These are phyloP conservation scores for Callinectes sapidus DNA, from an alignment of 2,888 invertebrate genomes.

Conservation along the genomic window DNA sequence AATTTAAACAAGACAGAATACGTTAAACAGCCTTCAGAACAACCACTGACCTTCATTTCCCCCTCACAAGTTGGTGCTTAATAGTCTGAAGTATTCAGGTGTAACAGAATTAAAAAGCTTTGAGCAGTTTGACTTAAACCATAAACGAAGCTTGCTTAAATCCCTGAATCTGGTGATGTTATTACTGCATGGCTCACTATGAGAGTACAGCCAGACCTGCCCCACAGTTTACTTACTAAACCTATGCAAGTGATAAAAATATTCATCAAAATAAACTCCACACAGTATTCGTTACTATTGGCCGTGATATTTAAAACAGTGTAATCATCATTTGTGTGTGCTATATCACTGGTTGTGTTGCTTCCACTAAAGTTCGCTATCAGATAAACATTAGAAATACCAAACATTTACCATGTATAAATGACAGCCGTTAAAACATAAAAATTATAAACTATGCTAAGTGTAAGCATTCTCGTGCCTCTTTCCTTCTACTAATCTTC, in stretches of 20 bases:
- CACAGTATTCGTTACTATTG: slow-evolving; percentile 46
- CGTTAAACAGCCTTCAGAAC: background rate
- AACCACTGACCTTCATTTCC: background rate
- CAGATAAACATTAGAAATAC: slow-evolving; percentile 28
- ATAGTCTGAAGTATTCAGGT: background rate
- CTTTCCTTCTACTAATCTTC: slow-evolving; percentile 62
- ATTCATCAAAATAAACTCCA: slow-evolving; percentile 42
- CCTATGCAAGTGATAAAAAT: slow-evolving; percentile 53
- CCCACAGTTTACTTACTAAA: slow-evolving; percentile 66
- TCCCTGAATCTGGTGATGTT: slow-evolving; percentile 61
- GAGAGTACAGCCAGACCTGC: slow-evolving; percentile 64
- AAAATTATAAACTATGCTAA: background rate
- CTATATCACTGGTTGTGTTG: slow-evolving; percentile 29
- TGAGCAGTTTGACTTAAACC: background rate
- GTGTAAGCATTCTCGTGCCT: slow-evolving; percentile 51
- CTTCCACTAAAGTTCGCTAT: slow-evolving; percentile 35
- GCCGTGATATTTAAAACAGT: slow-evolving; percentile 41
- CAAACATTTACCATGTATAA: slow-evolving; percentile 32
- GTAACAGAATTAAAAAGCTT: background rate
- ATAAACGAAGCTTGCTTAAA: slow-evolving; percentile 28
- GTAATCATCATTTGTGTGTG: slow-evolving; percentile 46
- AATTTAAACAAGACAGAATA: background rate
- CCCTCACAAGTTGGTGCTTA: background rate
- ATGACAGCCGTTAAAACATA: background rate
- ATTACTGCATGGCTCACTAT: slow-evolving; percentile 62